Percentiles rank a stretch among this genome's conserved stretches.
Evolutionary conservation across 2,797 vertebrate genomes (phyloP).

Genomic region (Fistularia tabacaria): DNA sequence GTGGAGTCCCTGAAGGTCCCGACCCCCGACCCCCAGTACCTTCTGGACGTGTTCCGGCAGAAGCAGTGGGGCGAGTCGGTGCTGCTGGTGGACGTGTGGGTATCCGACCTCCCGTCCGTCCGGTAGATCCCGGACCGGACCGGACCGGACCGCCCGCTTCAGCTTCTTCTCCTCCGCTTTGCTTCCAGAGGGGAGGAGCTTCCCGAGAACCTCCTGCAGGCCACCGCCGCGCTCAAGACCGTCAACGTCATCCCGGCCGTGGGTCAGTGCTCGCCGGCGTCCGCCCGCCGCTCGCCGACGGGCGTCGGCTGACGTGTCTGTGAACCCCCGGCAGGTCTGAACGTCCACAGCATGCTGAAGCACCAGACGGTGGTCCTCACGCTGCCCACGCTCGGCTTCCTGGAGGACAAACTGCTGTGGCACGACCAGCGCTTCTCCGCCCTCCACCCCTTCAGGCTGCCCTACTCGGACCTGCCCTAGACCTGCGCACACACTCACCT

Average conservation of each 20-base stretch:
- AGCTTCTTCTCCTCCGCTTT: conserved; percentile 1
- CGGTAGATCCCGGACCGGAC: neutral
- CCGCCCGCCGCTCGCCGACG: too few species aligned
- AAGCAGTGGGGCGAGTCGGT: conserved; percentile 83
- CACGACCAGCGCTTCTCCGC: conserved; percentile 75
- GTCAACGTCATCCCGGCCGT: conserved; percentile 83
- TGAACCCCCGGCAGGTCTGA: conserved; percentile 74
- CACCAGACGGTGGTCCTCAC: conserved; percentile 83
- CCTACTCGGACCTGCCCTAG: conserved; percentile 80
- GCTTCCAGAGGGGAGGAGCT: conserved; percentile 75
- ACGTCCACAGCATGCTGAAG: conserved; percentile 88
- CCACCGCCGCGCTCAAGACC: conserved; percentile 73
- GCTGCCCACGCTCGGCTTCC: conserved; percentile 73
- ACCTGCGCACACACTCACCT: neutral
- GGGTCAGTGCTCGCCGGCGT: conserved; percentile 68
- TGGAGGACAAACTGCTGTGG: conserved; percentile 88
- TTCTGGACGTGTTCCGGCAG: conserved; percentile 75
- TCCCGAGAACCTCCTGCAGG: conserved; percentile 76
- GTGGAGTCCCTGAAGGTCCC: conserved; percentile 84
- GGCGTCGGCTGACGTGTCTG: neutral
- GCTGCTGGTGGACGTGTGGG: conserved; percentile 84
- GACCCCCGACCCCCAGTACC: conserved; percentile 78
- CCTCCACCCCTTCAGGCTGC: conserved; percentile 80
- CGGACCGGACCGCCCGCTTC: too few species aligned
- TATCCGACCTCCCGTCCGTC: conserved; percentile 13